These are phyloP conservation scores for Nycticorax nycticorax DNA, from an alignment of 2,113 vertebrate species.

Conservation along the genomic window DNA sequence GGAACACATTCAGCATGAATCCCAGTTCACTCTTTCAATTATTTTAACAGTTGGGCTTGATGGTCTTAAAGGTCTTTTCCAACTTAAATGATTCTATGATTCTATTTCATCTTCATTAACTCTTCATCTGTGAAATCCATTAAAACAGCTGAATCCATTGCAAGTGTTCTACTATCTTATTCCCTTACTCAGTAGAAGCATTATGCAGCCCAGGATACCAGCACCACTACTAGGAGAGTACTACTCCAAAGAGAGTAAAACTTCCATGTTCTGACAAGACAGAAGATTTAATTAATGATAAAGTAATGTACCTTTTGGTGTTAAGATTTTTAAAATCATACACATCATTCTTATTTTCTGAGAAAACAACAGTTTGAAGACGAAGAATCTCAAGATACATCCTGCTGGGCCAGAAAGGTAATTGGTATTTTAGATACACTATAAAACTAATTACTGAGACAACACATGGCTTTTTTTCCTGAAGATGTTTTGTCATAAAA, in stretches of 20 bases:
- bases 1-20: not conserved
- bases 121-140: not conserved
- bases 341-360: not conserved
- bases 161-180: not conserved
- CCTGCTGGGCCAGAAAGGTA: not conserved
- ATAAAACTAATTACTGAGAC: not conserved
- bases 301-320: not conserved
- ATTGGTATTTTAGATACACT: not conserved
- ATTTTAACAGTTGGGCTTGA: not conserved
- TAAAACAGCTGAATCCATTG: not conserved
- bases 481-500: not conserved
- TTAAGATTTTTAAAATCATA: not conserved
- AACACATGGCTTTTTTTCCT: not conserved
- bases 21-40: not conserved
- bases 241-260: not conserved
- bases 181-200: not conserved
- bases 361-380: not conserved
- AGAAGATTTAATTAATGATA: not conserved
- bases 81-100: too few species aligned
- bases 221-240: not conserved
- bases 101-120: not conserved
- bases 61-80: too few species aligned
- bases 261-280: not conserved
- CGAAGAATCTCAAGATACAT: not conserved
- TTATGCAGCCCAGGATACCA: not conserved